Evolutionary conservation across 2,113 vertebrate species (phyloP), one percentile per base, ranked within the genome.

Genomic region (Sander lucioperca): DNA sequence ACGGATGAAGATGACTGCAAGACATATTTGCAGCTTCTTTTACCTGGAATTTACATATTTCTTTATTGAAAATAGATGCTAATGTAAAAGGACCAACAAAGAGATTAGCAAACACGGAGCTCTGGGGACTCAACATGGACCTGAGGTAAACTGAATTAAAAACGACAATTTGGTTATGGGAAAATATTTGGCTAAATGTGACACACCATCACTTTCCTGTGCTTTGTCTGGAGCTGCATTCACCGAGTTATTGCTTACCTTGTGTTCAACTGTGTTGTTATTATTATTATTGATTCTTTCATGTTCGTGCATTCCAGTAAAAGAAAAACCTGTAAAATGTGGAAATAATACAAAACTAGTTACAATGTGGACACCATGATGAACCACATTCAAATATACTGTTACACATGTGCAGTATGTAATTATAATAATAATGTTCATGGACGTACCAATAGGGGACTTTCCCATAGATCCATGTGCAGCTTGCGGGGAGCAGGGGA

Each of bases 271-370:
- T 83, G 94, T 89, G 76, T 95, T 92, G 33, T 89, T 92, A 27
- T 89, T 95, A 27, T 89, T 95, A 0, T 82, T 93, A 79, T 94
- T 94, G 64, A 89, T 86, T 86, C 95, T 89, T 25, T 94, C 89
- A 23, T 95, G 82, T 14, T 97, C 97, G 66, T 96, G 94, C 33
- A 95, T 91, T 69, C 97, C 97, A 58, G 86, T 95, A 50, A 97
- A 93, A 33, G 94, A 96, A 92, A 94, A 96, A 4, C 96, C 98
- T 99, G 85, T 33, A 82, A 90, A 85, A 65, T 2, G 75, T 2
- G 62, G 84, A 62, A 79, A 81, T 30, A 25, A 61, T 0, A 54
- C 7, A 79, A 23, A 67, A 21, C 27, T 1, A 27, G 30, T 71
- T 5, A 36, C 1, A 68, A 21, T 7, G 14, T 6, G 9, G 12